Base-by-base conservation (phyloP, 2,888 invertebrate genomes). In the Ditula angustiorana region DNA sequence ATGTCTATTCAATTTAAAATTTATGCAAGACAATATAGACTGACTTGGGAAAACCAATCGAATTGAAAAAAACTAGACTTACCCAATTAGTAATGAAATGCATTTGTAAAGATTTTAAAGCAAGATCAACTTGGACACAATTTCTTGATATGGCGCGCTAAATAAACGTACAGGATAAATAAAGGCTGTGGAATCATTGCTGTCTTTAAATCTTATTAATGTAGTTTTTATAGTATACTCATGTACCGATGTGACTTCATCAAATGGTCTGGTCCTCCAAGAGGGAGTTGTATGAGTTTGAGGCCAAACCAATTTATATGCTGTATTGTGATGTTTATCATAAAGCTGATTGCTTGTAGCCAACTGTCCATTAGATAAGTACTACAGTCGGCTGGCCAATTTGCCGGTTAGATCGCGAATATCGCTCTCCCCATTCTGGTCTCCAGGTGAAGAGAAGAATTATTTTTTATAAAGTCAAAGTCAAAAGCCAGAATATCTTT, bases 351-450 rank as follows among this genome's bases (percentile, higher is more conserved):
- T 64, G 59, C 53, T 26, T 21, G 59, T 21, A 53, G 46, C 52
- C n/a, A 58, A 52, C n/a, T 46, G 52, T 53, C 53, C 52, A 64
- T 59, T 58, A 64, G 58, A 64, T 64, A 64, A 59, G 64, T 64
- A 64, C 52, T 59, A 46, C 59, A 37, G 53, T 44, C 41, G 60
- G 44, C 44, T 26, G 23, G 62, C 57, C 57, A 63, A 63, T 63
- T 63, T 58, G 63, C 41, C 35, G 50, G 33, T 26, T 26, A 33
- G 50, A 44, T 55, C 57, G 56, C 55, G 24, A 41, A 13, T 11
- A 24, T 11, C 50, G n/a, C n/a, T n/a, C n/a, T n/a, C 41, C 44
- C 21, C 16, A 23, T 21, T 61, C 60, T 21, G 7, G 37, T 19
- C 41, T n/a, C n/a, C n/a, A n/a, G n/a, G n/a, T n/a, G n/a, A n/a